Conservation (phyloP, 2,888 invertebrate species). For the Pandemis cinnamomeana region DNA sequence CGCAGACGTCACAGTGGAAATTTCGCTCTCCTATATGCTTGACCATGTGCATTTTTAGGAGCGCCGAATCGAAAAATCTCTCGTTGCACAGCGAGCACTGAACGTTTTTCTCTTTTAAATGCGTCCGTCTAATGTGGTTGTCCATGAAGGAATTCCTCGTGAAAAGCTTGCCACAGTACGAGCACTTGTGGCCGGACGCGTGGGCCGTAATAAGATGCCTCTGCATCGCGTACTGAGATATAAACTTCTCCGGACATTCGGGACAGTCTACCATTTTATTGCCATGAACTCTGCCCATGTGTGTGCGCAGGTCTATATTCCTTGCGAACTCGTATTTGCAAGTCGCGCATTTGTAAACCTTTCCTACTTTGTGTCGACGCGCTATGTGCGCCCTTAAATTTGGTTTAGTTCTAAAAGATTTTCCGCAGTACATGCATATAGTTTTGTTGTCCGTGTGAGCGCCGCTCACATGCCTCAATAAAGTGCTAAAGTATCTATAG, state of each 20-base stretch:
- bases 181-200: slow-evolving; percentile 65
- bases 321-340: slow-evolving; percentile 59
- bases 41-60: slow-evolving; percentile 74
- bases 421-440: slow-evolving; percentile 68
- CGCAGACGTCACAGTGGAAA: slow-evolving; percentile 84
- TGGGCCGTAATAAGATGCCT: slow-evolving; percentile 64
- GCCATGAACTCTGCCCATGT: slow-evolving; percentile 64
- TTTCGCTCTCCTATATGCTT: slow-evolving; percentile 79
- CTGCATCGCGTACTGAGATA: slow-evolving; percentile 62
- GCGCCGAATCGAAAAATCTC: slow-evolving; percentile 64
- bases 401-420: slow-evolving; percentile 63
- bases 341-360: slow-evolving; percentile 56
- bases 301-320: slow-evolving; percentile 56
- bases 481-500: slow-evolving; percentile 63
- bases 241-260: slow-evolving; percentile 67
- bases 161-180: slow-evolving; percentile 65
- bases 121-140: slow-evolving; percentile 66
- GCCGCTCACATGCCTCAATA: slow-evolving; percentile 64
- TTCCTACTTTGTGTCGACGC: slow-evolving; percentile 56
- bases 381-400: slow-evolving; percentile 66
- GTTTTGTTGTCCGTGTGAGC: slow-evolving; percentile 65
- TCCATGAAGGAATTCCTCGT: slow-evolving; percentile 67
- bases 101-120: slow-evolving; percentile 71
- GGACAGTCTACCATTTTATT: slow-evolving; percentile 58
- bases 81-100: slow-evolving; percentile 66